A percentile compares a stretch with the other conserved stretches of the same genome.
Conservation (phyloP, 2,888 invertebrate genomes). For the Ormia ochracea region DNA sequence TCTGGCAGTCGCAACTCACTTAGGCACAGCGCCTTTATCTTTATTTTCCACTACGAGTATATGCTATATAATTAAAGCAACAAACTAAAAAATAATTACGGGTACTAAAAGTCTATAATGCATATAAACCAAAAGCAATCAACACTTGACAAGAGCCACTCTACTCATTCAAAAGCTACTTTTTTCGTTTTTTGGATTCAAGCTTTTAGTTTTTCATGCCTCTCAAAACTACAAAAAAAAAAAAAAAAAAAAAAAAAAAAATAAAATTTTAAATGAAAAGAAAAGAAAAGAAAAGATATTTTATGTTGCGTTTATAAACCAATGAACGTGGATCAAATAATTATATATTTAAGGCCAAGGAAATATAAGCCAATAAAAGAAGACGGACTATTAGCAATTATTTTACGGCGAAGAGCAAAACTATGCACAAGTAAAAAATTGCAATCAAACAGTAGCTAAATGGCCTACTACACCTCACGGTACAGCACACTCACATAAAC, state of each 20-base stretch:
- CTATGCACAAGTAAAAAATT: not conserved
- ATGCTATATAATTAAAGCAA: constrained; percentile 47
- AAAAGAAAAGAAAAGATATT: not conserved
- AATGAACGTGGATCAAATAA: constrained; percentile 49
- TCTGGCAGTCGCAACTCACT: constrained; percentile 13
- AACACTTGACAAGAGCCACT: constrained; percentile 58
- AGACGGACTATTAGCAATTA: constrained; percentile 13
- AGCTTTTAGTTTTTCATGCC: not conserved
- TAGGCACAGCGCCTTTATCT: not conserved
- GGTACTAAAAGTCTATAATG: constrained; percentile 44
- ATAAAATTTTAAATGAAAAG: too few species aligned
- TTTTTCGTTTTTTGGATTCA: not conserved
- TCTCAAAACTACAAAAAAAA: not conserved
- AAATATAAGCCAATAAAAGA: constrained; percentile 15
- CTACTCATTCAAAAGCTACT: not conserved
- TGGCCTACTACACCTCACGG: constrained; percentile 5
- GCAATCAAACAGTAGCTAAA: constrained; percentile 46
- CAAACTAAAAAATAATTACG: constrained; percentile 38
- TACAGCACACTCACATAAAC: not conserved
- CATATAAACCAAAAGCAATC: constrained; percentile 48
- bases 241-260: not conserved
- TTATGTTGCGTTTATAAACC: not conserved
- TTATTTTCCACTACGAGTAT: not conserved
- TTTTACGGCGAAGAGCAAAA: constrained; percentile 2
- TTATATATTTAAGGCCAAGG: constrained; percentile 46